Evolutionary conservation across 2,888 invertebrate genomes (phyloP).

Genomic region (Habroteleia sp.): DNA sequence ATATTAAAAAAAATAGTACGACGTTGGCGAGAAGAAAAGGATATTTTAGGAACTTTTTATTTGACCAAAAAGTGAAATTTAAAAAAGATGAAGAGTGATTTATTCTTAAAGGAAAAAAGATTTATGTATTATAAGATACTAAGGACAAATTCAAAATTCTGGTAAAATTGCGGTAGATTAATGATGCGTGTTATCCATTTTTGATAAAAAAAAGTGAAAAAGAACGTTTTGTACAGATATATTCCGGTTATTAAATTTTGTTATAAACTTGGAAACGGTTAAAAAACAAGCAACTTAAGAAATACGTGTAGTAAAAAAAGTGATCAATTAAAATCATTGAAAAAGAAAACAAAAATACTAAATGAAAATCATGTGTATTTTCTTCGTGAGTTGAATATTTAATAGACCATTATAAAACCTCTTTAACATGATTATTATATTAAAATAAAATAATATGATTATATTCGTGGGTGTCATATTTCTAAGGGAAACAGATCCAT

Average conservation of each 20-base stretch:
- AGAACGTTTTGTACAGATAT: slow-evolving; percentile 80
- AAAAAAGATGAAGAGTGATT: slow-evolving; percentile 72
- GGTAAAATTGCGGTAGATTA: slow-evolving; percentile 75
- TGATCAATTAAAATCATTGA: slow-evolving; percentile 60
- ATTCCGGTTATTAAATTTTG: slow-evolving; percentile 81
- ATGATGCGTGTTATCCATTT: slow-evolving; percentile 75
- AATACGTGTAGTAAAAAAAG: slow-evolving; percentile 60
- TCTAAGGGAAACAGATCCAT: slow-evolving; percentile 80
- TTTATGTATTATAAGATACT: slow-evolving; percentile 70
- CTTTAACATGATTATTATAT: slow-evolving; percentile 61
- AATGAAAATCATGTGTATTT: slow-evolving; percentile 78
- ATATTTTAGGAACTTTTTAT: slow-evolving; percentile 75
- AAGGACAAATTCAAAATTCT: slow-evolving; percentile 78
- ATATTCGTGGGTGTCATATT: slow-evolving; percentile 81
- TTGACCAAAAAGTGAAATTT: slow-evolving; percentile 66
- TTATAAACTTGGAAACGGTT: slow-evolving; percentile 70
- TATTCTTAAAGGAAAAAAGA: slow-evolving; percentile 72
- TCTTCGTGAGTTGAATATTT: slow-evolving; percentile 77
- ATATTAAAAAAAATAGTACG: slow-evolving; percentile 61
- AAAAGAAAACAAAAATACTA: slow-evolving; percentile 55
- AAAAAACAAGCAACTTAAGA: slow-evolving; percentile 46
- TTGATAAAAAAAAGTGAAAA: slow-evolving; percentile 72
- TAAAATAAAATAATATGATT: slow-evolving; percentile 73
- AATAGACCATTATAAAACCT: slow-evolving; percentile 67
- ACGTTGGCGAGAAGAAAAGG: slow-evolving; percentile 60